Evolutionary conservation across 2,113 vertebrate genomes (phyloP).

Genomic region (Pionites leucogaster): DNA sequence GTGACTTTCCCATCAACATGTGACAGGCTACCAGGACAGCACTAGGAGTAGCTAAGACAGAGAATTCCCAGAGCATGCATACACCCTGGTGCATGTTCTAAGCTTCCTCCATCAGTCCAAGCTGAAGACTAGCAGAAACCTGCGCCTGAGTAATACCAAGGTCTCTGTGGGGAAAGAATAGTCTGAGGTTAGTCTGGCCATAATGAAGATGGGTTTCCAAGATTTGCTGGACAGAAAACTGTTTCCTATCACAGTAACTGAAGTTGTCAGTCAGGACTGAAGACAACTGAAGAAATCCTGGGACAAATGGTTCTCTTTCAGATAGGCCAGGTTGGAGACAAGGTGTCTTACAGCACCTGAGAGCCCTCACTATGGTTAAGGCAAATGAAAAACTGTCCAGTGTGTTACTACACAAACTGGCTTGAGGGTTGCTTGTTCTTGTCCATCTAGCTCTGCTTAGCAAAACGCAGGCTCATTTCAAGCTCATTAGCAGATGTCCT

Average conservation of each 20-base stretch:
- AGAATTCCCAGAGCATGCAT: not conserved
- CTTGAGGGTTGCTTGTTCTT: not conserved
- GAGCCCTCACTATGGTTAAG: not conserved
- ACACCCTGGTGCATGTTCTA: not conserved
- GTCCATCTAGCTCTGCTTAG: not conserved
- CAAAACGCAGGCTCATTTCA: not conserved
- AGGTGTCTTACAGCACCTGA: not conserved
- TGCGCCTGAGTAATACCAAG: not conserved
- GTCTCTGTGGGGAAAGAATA: not conserved
- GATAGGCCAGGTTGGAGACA: not conserved
- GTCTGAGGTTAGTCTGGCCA: not conserved
- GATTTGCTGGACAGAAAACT: not conserved
- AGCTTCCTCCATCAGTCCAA: not conserved
- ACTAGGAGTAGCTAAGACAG: not conserved
- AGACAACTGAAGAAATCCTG: not conserved
- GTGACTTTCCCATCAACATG: not conserved
- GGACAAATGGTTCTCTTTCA: not conserved
- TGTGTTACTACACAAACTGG: not conserved
- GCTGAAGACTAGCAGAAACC: not conserved
- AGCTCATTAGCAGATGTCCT: slow-evolving; percentile 23
- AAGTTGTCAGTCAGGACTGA: not conserved
- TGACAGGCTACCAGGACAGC: not conserved
- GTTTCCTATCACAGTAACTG: not conserved
- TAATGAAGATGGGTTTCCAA: not conserved
- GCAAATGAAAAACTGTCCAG: not conserved